Evolutionary conservation across 1,140 invertebrate genomes (phyloP).

Genomic region (Pantala flavescens): DNA sequence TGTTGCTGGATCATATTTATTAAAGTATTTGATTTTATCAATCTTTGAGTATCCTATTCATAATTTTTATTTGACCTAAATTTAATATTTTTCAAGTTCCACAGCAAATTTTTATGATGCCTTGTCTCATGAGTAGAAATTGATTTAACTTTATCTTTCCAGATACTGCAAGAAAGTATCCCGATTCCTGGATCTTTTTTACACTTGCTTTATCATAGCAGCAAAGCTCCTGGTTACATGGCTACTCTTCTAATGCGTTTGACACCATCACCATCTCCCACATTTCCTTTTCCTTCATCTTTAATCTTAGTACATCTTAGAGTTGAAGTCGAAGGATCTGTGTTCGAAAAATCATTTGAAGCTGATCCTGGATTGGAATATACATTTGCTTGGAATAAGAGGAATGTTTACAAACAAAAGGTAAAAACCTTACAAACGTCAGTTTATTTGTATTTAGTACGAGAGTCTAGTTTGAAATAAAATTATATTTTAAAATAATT

Average conservation of each 20-base stretch:
- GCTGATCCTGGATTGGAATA: slow-evolving; percentile 90
- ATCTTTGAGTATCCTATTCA: too few species aligned
- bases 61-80: too few species aligned
- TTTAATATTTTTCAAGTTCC: too few species aligned
- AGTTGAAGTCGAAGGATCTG: slow-evolving; percentile 82
- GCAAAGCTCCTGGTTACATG: slow-evolving; percentile 80
- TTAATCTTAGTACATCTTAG: slow-evolving; percentile 79
- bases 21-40: too few species aligned
- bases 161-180: slow-evolving; percentile 92
- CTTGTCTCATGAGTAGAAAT: too few species aligned
- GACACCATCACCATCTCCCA: slow-evolving; percentile 67
- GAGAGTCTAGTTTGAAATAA: too few species aligned
- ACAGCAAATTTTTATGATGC: too few species aligned
- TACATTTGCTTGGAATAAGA: slow-evolving; percentile 93
- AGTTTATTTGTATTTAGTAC: too few species aligned
- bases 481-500: too few species aligned
- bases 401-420: slow-evolving; percentile 95
- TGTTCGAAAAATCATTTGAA: slow-evolving; percentile 86
- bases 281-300: slow-evolving; percentile 56
- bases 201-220: slow-evolving; percentile 86
- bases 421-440: slow-evolving; percentile 34
- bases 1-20: too few species aligned
- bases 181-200: slow-evolving; percentile 83
- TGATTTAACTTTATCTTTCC: slow-evolving; percentile 26
- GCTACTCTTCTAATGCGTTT: slow-evolving; percentile 86